Evolutionary conservation across 2,888 invertebrate genomes (phyloP).

Genomic region (Amiota minor): DNA sequence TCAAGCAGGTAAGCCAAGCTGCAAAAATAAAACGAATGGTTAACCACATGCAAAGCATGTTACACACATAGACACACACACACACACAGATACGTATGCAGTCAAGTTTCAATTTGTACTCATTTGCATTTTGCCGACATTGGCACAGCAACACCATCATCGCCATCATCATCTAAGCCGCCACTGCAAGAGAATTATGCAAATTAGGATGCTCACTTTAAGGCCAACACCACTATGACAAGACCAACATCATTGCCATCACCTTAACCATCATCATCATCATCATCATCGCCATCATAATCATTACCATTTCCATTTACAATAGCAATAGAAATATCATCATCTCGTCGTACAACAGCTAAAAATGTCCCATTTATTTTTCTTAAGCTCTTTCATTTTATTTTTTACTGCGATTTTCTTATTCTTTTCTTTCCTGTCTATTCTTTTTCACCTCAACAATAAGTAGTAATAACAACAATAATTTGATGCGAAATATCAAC

Average conservation of each 20-base stretch:
- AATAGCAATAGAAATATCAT: neutral
- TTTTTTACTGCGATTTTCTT: constrained; percentile 36
- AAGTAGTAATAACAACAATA: constrained; percentile 37
- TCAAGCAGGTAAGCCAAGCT: neutral
- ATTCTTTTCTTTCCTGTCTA: constrained; percentile 23
- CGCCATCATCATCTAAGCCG: neutral
- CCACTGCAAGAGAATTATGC: constrained; percentile 55
- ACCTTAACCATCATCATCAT: neutral
- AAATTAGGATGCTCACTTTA: constrained; percentile 65
- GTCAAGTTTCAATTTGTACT: constrained; percentile 56
- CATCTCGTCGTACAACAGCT: constrained; percentile 1
- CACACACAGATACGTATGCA: too few relatives aligned
- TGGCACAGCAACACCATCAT: constrained; percentile 10
- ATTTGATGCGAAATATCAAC: constrained; percentile 60
- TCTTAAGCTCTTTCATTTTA: constrained; percentile 31
- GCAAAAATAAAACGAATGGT: neutral
- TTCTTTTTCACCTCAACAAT: constrained; percentile 31
- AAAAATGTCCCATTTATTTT: constrained; percentile 42
- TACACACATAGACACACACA: too few relatives aligned
- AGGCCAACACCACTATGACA: constrained; percentile 48
- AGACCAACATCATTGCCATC: constrained; percentile 39
- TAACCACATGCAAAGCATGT: constrained; percentile 8
- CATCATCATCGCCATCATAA: neutral
- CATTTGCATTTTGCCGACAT: constrained; percentile 59
- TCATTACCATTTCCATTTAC: too few relatives aligned